Percentiles rank a stretch among this genome's conserved stretches.
Evolutionary conservation across 1,140 invertebrate genomes (phyloP).

Genomic region (Ceratina japonica): DNA sequence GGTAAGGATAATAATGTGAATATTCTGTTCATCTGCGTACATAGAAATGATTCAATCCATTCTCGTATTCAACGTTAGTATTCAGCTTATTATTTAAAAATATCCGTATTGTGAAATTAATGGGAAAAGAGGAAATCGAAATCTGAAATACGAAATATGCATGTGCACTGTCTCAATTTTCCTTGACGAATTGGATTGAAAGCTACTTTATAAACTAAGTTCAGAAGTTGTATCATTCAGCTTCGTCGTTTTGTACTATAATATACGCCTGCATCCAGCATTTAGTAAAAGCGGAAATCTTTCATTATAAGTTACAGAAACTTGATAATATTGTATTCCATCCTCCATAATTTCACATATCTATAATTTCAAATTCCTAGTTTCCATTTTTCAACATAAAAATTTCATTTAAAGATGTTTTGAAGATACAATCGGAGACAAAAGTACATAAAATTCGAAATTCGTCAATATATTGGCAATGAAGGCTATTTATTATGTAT

Average conservation of each 20-base stretch:
- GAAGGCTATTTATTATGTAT: no score
- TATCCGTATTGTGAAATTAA: neutral
- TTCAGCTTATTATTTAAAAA: neutral
- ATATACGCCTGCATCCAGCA: neutral
- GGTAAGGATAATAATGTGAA: constrained; percentile 81
- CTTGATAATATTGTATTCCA: neutral
- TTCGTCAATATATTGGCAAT: no score
- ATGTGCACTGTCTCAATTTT: neutral
- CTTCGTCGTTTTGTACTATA: constrained; percentile 20
- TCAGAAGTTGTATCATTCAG: neutral
- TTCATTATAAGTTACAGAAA: neutral
- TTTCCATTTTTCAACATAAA: neutral
- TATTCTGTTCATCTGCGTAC: neutral
- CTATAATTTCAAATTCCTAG: neutral
- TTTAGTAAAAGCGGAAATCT: neutral
- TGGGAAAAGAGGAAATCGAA: neutral
- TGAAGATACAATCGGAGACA: no score
- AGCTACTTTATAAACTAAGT: neutral
- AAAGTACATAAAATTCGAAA: no score
- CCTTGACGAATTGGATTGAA: neutral
- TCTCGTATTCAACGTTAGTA: no score
- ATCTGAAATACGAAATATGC: no score
- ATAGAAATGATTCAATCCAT: neutral
- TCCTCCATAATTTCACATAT: no score
- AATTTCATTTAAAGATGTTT: no score